Percentiles rank a stretch among this genome's conserved stretches.
Conservation (phyloP, 2,113 vertebrate genomes). For the Odobenus rosmarus region DNA sequence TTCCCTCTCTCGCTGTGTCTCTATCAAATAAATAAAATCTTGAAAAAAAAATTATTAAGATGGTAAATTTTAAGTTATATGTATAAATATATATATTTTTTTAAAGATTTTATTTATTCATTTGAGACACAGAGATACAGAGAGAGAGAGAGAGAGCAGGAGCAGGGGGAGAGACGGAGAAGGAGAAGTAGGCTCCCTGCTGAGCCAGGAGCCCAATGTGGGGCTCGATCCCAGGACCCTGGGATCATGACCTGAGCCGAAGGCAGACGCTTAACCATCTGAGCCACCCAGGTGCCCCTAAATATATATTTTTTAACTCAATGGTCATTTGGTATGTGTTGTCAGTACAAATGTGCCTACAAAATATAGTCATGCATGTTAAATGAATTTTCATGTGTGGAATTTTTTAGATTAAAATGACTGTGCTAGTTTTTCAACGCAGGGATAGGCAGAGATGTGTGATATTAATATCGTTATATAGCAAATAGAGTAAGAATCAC, state of each 20-base stretch:
- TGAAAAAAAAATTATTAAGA: not conserved
- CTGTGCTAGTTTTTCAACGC: conserved; percentile 44
- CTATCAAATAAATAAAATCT: too few species aligned
- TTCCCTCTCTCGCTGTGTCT: too few species aligned
- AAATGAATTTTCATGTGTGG: not conserved
- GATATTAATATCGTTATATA: not conserved
- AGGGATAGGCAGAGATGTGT: not conserved
- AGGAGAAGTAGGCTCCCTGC: too few species aligned
- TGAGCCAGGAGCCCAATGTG: too few species aligned
- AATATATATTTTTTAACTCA: not conserved
- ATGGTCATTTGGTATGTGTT: not conserved
- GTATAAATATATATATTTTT: not conserved
- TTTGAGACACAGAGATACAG: too few species aligned
- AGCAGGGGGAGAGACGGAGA: too few species aligned
- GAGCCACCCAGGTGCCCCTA: too few species aligned
- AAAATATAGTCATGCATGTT: not conserved
- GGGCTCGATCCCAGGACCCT: too few species aligned
- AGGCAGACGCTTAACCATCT: too few species aligned
- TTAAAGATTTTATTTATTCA: too few species aligned
- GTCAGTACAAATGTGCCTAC: not conserved
- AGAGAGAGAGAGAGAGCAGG: too few species aligned
- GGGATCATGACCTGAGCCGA: too few species aligned
- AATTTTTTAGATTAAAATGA: conserved; percentile 51
- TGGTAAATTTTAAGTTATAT: not conserved
- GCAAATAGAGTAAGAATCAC: not conserved